These are phyloP conservation scores for Embidobia sp. DNA, from an alignment of 2,888 invertebrate genomes.

Conservation along the genomic window DNA sequence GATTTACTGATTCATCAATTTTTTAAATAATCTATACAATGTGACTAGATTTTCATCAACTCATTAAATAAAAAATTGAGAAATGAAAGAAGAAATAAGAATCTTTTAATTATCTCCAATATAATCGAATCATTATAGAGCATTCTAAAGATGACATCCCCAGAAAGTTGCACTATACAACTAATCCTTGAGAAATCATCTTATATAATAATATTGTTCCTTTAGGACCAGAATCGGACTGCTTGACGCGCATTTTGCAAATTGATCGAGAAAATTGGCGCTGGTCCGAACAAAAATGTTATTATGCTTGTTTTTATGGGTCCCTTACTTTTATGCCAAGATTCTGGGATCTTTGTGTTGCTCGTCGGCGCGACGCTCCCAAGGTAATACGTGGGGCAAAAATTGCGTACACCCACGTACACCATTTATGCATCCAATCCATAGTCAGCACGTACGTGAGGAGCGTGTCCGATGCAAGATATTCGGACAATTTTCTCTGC, in stretches of 20 bases:
- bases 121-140: too few species aligned
- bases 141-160: too few species aligned
- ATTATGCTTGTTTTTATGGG: constrained; percentile 57
- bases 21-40: too few species aligned
- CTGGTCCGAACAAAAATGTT: constrained; percentile 53
- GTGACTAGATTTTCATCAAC: too few species aligned
- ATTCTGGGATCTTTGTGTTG: constrained; percentile 57
- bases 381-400: constrained; percentile 65
- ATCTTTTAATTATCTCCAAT: too few species aligned
- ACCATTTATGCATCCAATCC: constrained; percentile 72
- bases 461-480: constrained; percentile 68
- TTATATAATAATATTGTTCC: constrained; percentile 32
- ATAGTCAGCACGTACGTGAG: constrained; percentile 72
- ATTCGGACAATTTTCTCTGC: constrained; percentile 67
- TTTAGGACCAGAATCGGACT: constrained; percentile 26
- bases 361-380: constrained; percentile 42
- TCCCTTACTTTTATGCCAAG: constrained; percentile 54
- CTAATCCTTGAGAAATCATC: too few species aligned
- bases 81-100: too few species aligned
- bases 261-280: constrained; percentile 54
- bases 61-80: too few species aligned
- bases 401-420: constrained; percentile 73
- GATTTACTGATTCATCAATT: too few species aligned
- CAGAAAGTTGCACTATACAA: too few species aligned
- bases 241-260: constrained; percentile 50